Conservation (phyloP, 2,113 vertebrate genomes). For the Cairina moschata region DNA sequence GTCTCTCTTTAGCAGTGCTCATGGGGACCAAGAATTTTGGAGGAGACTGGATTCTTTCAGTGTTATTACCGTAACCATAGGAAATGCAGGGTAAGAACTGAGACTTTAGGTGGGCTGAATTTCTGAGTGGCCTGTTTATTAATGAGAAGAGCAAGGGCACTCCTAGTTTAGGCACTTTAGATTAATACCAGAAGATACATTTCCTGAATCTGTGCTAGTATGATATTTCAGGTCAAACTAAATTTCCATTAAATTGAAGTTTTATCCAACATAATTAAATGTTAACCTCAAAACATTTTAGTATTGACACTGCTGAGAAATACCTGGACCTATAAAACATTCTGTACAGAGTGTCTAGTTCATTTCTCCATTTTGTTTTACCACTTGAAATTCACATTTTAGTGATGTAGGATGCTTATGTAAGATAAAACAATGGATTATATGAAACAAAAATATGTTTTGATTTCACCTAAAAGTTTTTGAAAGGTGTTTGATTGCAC, state of each 20-base stretch:
- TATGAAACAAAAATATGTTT: not conserved
- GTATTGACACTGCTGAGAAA: not conserved
- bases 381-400: not conserved
- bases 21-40: not conserved
- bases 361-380: not conserved
- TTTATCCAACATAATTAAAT: not conserved
- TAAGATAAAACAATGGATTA: not conserved
- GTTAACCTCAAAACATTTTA: not conserved
- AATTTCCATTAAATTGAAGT: not conserved
- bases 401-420: not conserved
- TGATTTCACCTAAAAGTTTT: not conserved
- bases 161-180: not conserved
- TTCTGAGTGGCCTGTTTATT: not conserved
- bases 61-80: fast-evolving
- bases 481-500: not conserved
- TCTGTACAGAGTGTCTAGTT: not conserved
- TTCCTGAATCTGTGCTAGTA: not conserved
- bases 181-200: not conserved
- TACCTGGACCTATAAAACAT: not conserved
- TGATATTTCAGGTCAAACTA: not conserved
- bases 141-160: not conserved
- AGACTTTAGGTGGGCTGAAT: not conserved
- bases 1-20: not conserved
- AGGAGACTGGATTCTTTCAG: not conserved
- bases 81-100: not conserved